phyloP scores from a whole-genome alignment of 1,140 invertebrate genomes.

The Helicoverpa armigera region DNA sequence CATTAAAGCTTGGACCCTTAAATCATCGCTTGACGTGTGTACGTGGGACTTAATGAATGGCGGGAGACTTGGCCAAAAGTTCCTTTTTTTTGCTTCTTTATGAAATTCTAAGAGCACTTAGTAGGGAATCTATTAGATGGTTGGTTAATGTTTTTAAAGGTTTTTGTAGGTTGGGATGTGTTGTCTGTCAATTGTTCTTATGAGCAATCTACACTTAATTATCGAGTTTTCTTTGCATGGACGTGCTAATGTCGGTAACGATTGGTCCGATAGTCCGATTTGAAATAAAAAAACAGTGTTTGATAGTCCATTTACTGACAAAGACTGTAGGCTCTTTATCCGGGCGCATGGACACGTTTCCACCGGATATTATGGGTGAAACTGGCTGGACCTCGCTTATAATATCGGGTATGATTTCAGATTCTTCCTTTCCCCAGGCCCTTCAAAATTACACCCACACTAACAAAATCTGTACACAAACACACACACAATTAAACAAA shows the following conservation, averaged over 20 bases:
- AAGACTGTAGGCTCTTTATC: too few species aligned
- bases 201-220: neutral
- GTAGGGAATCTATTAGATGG: constrained; percentile 76
- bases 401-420: too few species aligned
- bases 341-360: too few species aligned
- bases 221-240: neutral
- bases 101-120: constrained; percentile 85
- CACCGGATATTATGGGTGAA: too few species aligned
- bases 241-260: too few species aligned
- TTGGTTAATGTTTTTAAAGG: neutral
- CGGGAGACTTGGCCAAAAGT: constrained; percentile 67
- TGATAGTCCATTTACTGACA: too few species aligned
- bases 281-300: too few species aligned
- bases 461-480: neutral
- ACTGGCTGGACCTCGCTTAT: too few species aligned
- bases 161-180: neutral
- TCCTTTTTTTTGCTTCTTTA: constrained; percentile 76
- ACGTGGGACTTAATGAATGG: constrained; percentile 81
- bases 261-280: too few species aligned
- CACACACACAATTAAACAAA: neutral
- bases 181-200: neutral
- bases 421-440: too few species aligned
- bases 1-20: constrained; percentile 81
- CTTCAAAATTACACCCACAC: neutral
- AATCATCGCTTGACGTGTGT: constrained; percentile 83